Conservation (phyloP, 2,888 invertebrate species). For the Sacculina carcini region DNA sequence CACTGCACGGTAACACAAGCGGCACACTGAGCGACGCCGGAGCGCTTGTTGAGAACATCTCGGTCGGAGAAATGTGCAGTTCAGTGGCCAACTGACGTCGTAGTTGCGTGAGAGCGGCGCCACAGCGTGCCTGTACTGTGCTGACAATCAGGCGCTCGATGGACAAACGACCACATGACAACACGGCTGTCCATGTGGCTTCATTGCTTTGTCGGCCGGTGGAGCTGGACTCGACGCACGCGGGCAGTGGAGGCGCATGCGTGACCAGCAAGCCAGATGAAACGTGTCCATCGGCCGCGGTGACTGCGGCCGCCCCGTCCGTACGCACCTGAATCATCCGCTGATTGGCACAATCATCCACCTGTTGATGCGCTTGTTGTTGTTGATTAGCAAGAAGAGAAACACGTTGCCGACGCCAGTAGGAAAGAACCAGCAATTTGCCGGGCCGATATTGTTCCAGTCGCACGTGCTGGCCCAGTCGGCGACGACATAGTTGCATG, state of each 20-base stretch:
- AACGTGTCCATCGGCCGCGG: neutral
- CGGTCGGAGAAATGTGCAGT: slow-evolving; percentile 35
- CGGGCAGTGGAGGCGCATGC: slow-evolving; percentile 24
- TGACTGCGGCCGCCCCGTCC: neutral
- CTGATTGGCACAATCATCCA: neutral
- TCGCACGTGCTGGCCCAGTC: slow-evolving; percentile 40
- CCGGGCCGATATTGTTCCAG: slow-evolving; percentile 77
- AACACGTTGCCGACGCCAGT: slow-evolving; percentile 84
- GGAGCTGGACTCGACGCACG: slow-evolving; percentile 5
- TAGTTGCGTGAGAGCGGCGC: slow-evolving; percentile 52
- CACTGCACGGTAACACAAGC: slow-evolving; percentile 59
- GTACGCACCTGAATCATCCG: neutral
- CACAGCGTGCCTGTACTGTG: slow-evolving; percentile 75
- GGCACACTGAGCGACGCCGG: slow-evolving; percentile 79
- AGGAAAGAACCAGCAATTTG: slow-evolving; percentile 65
- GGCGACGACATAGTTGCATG: slow-evolving; percentile 42
- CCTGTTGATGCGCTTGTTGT: slow-evolving; percentile 10
- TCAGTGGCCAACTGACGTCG: slow-evolving; percentile 41
- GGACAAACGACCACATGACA: slow-evolving; percentile 66
- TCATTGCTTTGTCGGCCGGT: slow-evolving; percentile 27
- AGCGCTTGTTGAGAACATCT: slow-evolving; percentile 41
- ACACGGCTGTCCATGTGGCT: no score
- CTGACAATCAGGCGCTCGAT: slow-evolving; percentile 82
- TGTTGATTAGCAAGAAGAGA: slow-evolving; percentile 8
- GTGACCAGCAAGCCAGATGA: slow-evolving; percentile 29